Percentiles rank a stretch among this genome's conserved stretches.
Conservation (phyloP, 2,888 invertebrate species). For the Sarcophaga variegata region DNA sequence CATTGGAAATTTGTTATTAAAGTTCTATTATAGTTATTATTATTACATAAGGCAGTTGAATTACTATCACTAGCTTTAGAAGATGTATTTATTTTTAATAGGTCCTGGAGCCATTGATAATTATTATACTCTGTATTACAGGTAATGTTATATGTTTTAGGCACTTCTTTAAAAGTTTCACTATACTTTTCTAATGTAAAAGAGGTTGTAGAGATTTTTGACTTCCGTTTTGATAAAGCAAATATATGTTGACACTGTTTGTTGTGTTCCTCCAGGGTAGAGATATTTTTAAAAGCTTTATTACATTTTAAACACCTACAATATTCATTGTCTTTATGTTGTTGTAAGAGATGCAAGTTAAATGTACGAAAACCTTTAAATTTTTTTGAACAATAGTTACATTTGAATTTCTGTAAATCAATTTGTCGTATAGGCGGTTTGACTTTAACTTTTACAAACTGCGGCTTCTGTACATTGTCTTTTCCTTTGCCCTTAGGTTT, state of each 20-base stretch:
- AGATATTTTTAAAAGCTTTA: constrained; percentile 8
- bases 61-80: constrained; percentile 26
- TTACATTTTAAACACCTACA: constrained; percentile 50
- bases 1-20: constrained; percentile 59
- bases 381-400: constrained; percentile 64
- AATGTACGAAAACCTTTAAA: constrained; percentile 69
- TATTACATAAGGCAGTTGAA: constrained; percentile 49
- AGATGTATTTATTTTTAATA: constrained; percentile 45
- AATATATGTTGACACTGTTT: constrained; percentile 32
- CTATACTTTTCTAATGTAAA: background rate
- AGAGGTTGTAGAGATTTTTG: constrained; percentile 43
- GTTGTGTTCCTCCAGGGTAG: constrained; percentile 24
- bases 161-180: constrained; percentile 50
- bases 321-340: constrained; percentile 62
- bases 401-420: constrained; percentile 68
- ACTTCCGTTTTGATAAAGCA: constrained; percentile 46
- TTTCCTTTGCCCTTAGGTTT: constrained; percentile 22
- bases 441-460: constrained; percentile 62
- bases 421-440: constrained; percentile 67
- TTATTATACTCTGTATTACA: constrained; percentile 13
- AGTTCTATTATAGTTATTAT: constrained; percentile 50
- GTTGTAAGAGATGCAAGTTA: constrained; percentile 65
- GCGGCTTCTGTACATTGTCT: constrained; percentile 3
- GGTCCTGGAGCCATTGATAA: constrained; percentile 55
- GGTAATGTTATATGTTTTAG: constrained; percentile 26